Evolutionary conservation across 2,888 invertebrate genomes (phyloP), one percentile per base, ranked within the genome.

Genomic region (Melanostoma mellinum): DNA sequence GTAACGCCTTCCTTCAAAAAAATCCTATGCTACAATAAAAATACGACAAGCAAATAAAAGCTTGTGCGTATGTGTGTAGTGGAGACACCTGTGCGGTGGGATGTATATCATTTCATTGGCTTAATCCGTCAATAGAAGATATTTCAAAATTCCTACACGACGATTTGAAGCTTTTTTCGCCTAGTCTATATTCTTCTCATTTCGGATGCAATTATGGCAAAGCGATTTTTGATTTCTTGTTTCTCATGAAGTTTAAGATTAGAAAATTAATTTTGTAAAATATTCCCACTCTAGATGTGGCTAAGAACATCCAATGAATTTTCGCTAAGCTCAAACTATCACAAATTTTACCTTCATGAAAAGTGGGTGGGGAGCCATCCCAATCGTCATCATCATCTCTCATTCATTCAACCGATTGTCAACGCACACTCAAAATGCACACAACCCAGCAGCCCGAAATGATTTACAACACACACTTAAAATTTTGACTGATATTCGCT

Each of bases 1-100:
- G 86, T 85, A 86, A 85, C 86, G 86, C 86, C 86, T 85, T 84
- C 79, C 76, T 79, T 84, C 30, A 82, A 75, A 75, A 82, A 79
- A 85, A 76, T 38, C 36, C 60, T 35, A 53, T 53, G 20, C 33
- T 44, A 67, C 71, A 72, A 60, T 72, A 81, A 67, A 82, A 50
- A 32, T 69, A 69, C 56, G 65, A 53, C 72, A 73, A 38, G 56
- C 72, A 72, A 82, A 82, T 73, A 74, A 75, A 79, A 75, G 79
- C 65, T 65, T 52, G 69, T 67, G 61, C 65, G 60, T 81, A 33
- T 69, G 71, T 84, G 78, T 55, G 46, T n/a, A 10, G 35, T n/a
- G 30, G 55, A 10, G 53, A 69, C 84, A 84, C 84, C 84, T 84
- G 84, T 84, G 79, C 84, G 79, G 78, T 75, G 65, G 69, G 79